Evolutionary conservation across 2,888 invertebrate species (phyloP).

Genomic region (Drosophila glabriapex): DNA sequence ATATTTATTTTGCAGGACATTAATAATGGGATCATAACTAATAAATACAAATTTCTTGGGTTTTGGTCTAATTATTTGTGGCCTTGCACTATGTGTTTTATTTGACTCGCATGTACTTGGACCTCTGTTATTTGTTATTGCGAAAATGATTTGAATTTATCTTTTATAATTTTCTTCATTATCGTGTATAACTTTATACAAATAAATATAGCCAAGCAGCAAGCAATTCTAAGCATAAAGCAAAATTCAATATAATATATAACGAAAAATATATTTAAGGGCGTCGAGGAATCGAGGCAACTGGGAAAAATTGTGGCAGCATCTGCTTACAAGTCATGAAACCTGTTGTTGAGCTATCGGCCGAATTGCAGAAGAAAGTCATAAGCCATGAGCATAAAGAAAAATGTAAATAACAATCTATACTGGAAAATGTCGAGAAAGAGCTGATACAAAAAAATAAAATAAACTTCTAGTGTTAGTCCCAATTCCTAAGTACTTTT

Average conservation of each 20-base stretch:
- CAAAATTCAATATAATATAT: not conserved
- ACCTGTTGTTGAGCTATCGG: too few relatives aligned
- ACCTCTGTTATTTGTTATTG: not conserved
- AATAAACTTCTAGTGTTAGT: too few relatives aligned
- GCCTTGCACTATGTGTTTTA: not conserved
- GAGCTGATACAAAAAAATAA: too few relatives aligned
- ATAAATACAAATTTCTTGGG: constrained; percentile 5
- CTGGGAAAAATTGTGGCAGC: not conserved
- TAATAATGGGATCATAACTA: constrained; percentile 8
- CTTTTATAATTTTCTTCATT: not conserved
- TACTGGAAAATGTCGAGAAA: too few relatives aligned
- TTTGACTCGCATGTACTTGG: not conserved
- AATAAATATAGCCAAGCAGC: not conserved
- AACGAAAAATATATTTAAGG: not conserved
- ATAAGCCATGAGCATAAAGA: too few relatives aligned
- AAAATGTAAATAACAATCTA: too few relatives aligned
- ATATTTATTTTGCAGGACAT: constrained; percentile 13
- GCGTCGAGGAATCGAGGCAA: not conserved
- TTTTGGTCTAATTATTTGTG: not conserved
- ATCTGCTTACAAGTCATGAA: not conserved
- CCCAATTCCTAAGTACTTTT: not conserved
- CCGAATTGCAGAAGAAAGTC: too few relatives aligned
- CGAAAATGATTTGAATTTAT: not conserved
- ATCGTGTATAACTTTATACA: not conserved
- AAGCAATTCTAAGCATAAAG: not conserved